Evolutionary conservation across 2,113 vertebrate species (phyloP).

Genomic region (Hassar affinis): DNA sequence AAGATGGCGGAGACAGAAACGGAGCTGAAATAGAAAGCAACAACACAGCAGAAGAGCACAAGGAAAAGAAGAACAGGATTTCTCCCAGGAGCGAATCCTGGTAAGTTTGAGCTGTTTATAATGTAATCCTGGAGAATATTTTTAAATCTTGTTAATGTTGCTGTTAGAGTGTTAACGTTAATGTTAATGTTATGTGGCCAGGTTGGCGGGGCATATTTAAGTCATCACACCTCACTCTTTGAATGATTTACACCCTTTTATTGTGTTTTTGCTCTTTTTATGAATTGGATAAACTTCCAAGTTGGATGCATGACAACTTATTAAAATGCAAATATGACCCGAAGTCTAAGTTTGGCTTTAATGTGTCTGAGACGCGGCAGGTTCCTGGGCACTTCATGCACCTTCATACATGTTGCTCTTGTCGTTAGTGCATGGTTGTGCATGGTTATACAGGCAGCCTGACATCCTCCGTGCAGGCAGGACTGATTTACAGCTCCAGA

Average conservation of each 20-base stretch:
- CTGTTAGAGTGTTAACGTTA: not conserved
- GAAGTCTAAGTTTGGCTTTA: constrained; percentile 8
- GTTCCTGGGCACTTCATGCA: not conserved
- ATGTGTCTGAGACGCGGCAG: not conserved
- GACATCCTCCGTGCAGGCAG: not conserved
- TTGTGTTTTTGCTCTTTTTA: not conserved
- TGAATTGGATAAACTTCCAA: not conserved
- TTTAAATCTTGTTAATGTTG: not conserved
- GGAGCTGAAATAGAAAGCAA: constrained; percentile 33
- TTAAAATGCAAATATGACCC: not conserved
- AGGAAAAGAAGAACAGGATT: not conserved
- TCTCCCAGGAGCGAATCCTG: not conserved
- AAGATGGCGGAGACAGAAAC: constrained; percentile 81
- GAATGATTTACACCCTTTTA: not conserved
- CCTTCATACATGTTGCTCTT: not conserved
- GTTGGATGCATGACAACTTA: not conserved
- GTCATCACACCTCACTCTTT: not conserved
- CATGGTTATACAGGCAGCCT: not conserved
- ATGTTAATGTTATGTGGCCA: not conserved
- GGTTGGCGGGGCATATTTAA: not conserved
- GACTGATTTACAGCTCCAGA: too few species aligned
- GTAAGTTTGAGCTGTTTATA: not conserved
- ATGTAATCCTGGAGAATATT: not conserved
- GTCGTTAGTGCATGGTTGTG: too few species aligned
- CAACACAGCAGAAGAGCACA: not conserved